phyloP scores from a whole-genome alignment of 2,113 vertebrate species.

The Danionella cerebrum region DNA sequence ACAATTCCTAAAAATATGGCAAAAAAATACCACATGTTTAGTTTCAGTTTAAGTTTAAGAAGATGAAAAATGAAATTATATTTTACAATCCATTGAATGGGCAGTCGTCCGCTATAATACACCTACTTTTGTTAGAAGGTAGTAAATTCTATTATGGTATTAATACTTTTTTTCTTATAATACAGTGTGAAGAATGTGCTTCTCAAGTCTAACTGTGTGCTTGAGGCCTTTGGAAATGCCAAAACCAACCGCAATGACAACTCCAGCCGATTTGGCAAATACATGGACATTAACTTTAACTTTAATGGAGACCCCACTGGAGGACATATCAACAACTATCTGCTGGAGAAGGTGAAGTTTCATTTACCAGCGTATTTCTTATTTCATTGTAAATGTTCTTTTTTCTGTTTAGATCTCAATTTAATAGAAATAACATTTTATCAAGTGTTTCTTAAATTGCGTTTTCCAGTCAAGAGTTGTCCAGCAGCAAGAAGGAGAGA shows the following conservation, averaged over 20 bases:
- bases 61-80: no score
- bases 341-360: conserved; percentile 83
- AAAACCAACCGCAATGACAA: conserved; percentile 94
- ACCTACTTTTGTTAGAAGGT: no score
- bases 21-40: no score
- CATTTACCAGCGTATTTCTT: no score
- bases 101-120: no score
- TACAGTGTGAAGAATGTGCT: conserved; percentile 84
- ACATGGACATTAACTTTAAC: conserved; percentile 98
- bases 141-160: no score
- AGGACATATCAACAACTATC: conserved; percentile 91
- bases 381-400: no score
- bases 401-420: no score
- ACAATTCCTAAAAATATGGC: no score
- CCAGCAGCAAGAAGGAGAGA: conserved; percentile 83
- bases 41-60: no score
- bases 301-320: conserved; percentile 89
- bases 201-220: conserved; percentile 87
- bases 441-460: no score
- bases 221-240: conserved; percentile 91
- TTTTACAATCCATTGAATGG: no score
- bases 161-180: background rate
- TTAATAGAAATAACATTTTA: background rate
- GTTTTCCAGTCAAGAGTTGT: conserved; percentile 80
- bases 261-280: conserved; percentile 92